Conservation (phyloP, 2,113 vertebrate genomes). For the Amazona guildingii region DNA sequence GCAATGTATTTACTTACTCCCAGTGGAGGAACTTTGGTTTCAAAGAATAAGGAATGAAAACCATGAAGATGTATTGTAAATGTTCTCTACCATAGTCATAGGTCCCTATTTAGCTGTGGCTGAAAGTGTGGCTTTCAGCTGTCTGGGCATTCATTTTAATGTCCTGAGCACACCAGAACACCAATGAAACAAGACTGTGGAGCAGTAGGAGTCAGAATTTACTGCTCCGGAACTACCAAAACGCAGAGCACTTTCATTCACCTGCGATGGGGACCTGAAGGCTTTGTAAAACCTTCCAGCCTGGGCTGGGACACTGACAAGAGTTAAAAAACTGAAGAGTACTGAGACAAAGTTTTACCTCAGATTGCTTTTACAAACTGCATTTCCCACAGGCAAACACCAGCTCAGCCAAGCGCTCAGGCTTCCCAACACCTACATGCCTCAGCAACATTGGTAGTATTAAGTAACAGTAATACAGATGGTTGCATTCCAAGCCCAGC, state of each 20-base stretch:
- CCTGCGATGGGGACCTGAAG: background rate
- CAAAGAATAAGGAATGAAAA: background rate
- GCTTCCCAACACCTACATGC: background rate
- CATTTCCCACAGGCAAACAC: background rate
- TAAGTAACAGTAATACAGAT: background rate
- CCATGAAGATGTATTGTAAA: background rate
- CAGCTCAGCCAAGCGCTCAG: background rate
- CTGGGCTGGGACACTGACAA: background rate
- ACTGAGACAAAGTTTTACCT: background rate
- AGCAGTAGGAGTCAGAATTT: background rate
- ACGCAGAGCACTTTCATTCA: background rate
- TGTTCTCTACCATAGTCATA: background rate
- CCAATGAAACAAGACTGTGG: background rate
- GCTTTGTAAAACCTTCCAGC: background rate
- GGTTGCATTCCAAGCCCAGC: background rate
- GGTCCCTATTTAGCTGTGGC: background rate
- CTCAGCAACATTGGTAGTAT: background rate
- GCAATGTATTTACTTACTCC: background rate
- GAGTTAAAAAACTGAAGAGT: background rate
- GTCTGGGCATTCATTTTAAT: background rate
- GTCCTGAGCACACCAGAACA: too few species aligned
- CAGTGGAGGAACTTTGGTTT: background rate
- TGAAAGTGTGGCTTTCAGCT: background rate
- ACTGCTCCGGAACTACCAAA: background rate
- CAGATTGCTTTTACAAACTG: background rate